A percentile compares a stretch with the other conserved stretches of the same genome.
Evolutionary conservation across 2,888 invertebrate genomes (phyloP).

Genomic region (Drosophila monieri): DNA sequence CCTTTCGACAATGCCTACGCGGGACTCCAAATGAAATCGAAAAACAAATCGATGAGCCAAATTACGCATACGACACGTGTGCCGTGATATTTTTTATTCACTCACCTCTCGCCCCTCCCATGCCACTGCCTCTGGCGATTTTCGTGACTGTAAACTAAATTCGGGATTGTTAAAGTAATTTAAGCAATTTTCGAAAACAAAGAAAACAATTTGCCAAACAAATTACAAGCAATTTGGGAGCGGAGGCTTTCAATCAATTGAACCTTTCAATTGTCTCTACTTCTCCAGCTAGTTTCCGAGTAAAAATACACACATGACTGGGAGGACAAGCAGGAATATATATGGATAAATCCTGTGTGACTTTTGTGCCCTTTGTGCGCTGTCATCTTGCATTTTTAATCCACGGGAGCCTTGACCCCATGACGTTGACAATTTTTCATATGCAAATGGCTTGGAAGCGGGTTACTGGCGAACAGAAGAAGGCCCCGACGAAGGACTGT

Average conservation of each 20-base stretch:
- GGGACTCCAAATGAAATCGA: conserved; percentile 1
- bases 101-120: conserved; percentile 16
- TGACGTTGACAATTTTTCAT: conserved; percentile 18
- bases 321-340: not conserved
- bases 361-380: conserved; percentile 21
- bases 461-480: not conserved
- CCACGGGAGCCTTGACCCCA: conserved; percentile 29
- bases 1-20: not conserved
- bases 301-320: not conserved
- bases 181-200: conserved; percentile 8
- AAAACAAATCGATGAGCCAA: conserved; percentile 43
- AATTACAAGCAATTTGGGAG: conserved; percentile 62
- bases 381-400: conserved; percentile 30
- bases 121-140: conserved; percentile 3
- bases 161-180: conserved; percentile 50
- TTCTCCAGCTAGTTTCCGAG: not conserved
- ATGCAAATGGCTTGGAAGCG: conserved; percentile 27
- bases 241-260: conserved; percentile 32
- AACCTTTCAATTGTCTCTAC: conserved; percentile 1
- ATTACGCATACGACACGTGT: conserved; percentile 54
- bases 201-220: conserved; percentile 63
- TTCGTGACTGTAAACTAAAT: conserved; percentile 43
- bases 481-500: not conserved
- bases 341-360: conserved; percentile 2
- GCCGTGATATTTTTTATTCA: conserved; percentile 20